A percentile compares a stretch with the other conserved stretches of the same genome.
These are phyloP conservation scores for Nephila pilipes DNA, from an alignment of 1,140 invertebrate genomes.

Conservation along the genomic window DNA sequence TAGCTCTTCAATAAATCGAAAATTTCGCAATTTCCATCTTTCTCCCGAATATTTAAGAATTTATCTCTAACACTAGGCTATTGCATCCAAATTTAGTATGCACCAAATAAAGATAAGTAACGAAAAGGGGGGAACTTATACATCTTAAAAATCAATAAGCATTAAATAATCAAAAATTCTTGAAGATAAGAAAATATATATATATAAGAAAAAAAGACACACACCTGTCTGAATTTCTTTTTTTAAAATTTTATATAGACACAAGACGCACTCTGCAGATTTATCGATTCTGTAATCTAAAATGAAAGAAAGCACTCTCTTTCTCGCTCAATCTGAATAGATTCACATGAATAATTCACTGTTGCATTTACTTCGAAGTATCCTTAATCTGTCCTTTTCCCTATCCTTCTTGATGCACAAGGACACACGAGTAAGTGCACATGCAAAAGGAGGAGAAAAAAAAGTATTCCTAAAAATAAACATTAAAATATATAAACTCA, in stretches of 20 bases:
- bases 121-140: neutral
- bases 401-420: constrained; percentile 5
- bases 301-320: neutral
- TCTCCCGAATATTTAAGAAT: too few relatives aligned
- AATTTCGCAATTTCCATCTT: too few relatives aligned
- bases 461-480: neutral
- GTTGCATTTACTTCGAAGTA: constrained; percentile 25
- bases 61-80: too few relatives aligned
- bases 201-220: neutral
- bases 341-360: constrained; percentile 41
- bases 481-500: constrained; percentile 39
- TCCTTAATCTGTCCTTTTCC: constrained; percentile 22
- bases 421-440: neutral
- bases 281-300: constrained; percentile 30
- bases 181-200: neutral
- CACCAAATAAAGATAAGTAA: neutral
- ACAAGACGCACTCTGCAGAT: neutral
- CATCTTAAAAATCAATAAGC: neutral
- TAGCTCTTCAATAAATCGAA: too few relatives aligned
- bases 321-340: constrained; percentile 10
- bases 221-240: neutral
- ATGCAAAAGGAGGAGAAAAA: neutral
- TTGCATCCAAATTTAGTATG: too few relatives aligned
- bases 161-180: neutral
- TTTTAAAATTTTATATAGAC: neutral